Conservation (phyloP, 2,888 invertebrate genomes). For the Scaptomyza tumidula region DNA sequence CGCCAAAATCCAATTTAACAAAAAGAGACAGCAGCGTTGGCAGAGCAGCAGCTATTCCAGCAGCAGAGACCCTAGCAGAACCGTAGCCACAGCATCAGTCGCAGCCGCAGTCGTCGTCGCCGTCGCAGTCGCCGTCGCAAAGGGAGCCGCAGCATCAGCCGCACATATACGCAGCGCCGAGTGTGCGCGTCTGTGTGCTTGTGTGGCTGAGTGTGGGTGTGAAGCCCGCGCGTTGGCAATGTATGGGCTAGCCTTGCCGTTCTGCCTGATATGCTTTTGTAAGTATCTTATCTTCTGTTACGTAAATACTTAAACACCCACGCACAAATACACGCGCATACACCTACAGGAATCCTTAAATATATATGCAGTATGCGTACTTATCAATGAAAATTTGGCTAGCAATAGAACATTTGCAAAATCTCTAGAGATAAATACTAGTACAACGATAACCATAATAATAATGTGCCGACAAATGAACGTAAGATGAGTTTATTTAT, state of each 20-base stretch:
- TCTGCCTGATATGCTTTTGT: constrained; percentile 72
- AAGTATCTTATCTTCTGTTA: constrained; percentile 62
- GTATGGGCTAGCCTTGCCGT: constrained; percentile 73
- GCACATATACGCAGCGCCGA: constrained; percentile 15
- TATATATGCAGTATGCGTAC: constrained; percentile 30
- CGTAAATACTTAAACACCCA: constrained; percentile 27
- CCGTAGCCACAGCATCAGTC: constrained; percentile 17
- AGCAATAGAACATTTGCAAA: constrained; percentile 35
- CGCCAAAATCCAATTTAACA: constrained; percentile 45
- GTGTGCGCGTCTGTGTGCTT: constrained; percentile 24
- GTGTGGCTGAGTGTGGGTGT: constrained; percentile 21
- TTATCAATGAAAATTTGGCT: constrained; percentile 57
- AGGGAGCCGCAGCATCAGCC: constrained; percentile 9
- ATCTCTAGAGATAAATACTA: constrained; percentile 8
- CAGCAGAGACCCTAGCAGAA: not conserved
- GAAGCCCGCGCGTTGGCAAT: constrained; percentile 61
- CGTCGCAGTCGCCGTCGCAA: not conserved
- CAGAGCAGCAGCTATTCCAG: constrained; percentile 30
- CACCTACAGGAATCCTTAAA: constrained; percentile 10
- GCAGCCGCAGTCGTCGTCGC: not conserved
- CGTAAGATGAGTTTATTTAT: not conserved
- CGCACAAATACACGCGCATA: not conserved
- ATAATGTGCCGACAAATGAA: constrained; percentile 2
- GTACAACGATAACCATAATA: constrained; percentile 13
- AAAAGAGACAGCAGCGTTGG: constrained; percentile 52